These are phyloP conservation scores for Daktulosphaira vitifoliae DNA, from an alignment of 1,140 invertebrate species.

Conservation along the genomic window DNA sequence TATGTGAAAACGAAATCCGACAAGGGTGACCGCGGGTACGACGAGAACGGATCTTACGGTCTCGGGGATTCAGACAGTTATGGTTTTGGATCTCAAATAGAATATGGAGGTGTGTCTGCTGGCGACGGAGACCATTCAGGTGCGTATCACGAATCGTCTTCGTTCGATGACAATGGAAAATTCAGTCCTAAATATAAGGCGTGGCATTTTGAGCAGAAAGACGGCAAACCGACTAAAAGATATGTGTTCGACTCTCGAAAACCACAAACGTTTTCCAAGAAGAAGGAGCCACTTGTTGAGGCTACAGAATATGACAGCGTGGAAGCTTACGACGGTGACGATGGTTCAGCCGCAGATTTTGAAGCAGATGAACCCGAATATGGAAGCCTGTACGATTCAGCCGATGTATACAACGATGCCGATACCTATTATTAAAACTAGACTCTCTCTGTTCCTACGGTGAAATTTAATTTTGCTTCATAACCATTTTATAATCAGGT, in stretches of 20 bases:
- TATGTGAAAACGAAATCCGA: background rate
- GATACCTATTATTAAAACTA: background rate
- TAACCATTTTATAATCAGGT: too few species aligned
- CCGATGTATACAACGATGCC: constrained; percentile 30
- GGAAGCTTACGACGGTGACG: constrained; percentile 34
- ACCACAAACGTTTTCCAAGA: constrained; percentile 14
- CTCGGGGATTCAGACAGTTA: constrained; percentile 25
- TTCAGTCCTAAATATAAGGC: constrained; percentile 30
- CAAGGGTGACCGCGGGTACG: constrained; percentile 12
- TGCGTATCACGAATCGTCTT: constrained; percentile 21
- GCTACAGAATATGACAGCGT: constrained; percentile 38
- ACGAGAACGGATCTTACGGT: constrained; percentile 19
- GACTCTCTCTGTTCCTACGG: background rate
- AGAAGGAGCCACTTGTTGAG: constrained; percentile 21
- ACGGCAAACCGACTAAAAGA: constrained; percentile 27
- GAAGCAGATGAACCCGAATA: constrained; percentile 35
- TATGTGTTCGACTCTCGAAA: constrained; percentile 17
- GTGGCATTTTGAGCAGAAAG: constrained; percentile 36
- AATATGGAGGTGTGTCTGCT: background rate
- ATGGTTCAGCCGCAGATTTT: constrained; percentile 28
- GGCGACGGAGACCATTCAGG: constrained; percentile 8
- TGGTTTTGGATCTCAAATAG: constrained; percentile 30
- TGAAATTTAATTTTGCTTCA: background rate
- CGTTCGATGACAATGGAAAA: constrained; percentile 29
- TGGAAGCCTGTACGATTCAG: constrained; percentile 31